A percentile compares a stretch with the other conserved stretches of the same genome.
These are phyloP conservation scores for Semicossyphus pulcher DNA, from an alignment of 2,113 vertebrate genomes.

Conservation along the genomic window DNA sequence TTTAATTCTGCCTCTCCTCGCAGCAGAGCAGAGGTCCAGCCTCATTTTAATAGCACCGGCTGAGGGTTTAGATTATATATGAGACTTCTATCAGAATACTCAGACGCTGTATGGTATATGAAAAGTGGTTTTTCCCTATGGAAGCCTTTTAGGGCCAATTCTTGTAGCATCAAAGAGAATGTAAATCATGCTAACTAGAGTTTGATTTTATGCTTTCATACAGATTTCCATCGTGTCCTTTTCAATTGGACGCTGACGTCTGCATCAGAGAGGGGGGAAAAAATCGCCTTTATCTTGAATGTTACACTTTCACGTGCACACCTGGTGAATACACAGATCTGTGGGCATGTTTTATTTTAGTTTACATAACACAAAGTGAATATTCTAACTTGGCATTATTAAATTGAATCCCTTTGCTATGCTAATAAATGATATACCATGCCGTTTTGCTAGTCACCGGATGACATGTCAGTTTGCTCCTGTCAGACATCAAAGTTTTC, in stretches of 20 bases:
- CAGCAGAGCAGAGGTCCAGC: not conserved
- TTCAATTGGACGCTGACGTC: not conserved
- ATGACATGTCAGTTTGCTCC: too few species aligned
- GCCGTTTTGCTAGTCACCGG: not conserved
- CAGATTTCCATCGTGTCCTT: conserved; percentile 36
- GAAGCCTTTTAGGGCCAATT: conserved; percentile 3
- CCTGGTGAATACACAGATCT: not conserved
- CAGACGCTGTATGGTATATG: not conserved
- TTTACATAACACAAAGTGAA: not conserved
- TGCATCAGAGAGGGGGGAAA: not conserved
- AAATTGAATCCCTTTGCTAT: too few species aligned
- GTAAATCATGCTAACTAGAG: conserved; percentile 24
- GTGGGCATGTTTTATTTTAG: not conserved
- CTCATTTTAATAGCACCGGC: not conserved
- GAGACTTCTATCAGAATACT: not conserved
- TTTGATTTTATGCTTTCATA: conserved; percentile 19
- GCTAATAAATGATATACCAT: not conserved
- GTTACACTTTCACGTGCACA: not conserved
- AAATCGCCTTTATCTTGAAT: not conserved
- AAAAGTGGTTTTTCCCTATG: not conserved
- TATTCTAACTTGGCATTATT: too few species aligned
- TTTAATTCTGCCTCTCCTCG: not conserved
- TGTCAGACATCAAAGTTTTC: too few species aligned
- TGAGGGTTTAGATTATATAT: not conserved
- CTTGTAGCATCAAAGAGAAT: conserved; percentile 23